These are phyloP conservation scores for Tribolium madens DNA, from an alignment of 1,140 invertebrate species.

Conservation along the genomic window DNA sequence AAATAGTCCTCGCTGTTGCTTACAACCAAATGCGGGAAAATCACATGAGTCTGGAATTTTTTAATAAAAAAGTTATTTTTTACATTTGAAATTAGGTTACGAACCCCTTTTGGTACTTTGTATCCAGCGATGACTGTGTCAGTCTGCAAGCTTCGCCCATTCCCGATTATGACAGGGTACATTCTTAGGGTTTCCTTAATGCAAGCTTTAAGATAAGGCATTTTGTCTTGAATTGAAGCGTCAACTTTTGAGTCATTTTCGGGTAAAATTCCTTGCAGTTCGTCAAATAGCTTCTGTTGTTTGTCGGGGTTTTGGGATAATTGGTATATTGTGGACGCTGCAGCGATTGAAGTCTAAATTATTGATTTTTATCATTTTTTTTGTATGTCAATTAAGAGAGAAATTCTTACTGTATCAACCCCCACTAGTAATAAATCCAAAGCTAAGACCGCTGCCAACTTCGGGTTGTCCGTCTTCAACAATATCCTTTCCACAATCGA, in stretches of 20 bases:
- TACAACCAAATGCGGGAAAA: conserved; percentile 85
- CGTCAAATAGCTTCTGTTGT: conserved; percentile 79
- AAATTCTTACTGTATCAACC: conserved; percentile 81
- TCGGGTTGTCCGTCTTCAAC: conserved; percentile 72
- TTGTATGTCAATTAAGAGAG: not conserved
- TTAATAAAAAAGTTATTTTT: conserved; percentile 22
- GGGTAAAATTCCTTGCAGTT: conserved; percentile 76
- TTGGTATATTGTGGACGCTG: conserved; percentile 84
- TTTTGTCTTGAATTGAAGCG: conserved; percentile 74
- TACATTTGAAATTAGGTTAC: conserved; percentile 52
- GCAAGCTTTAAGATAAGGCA: conserved; percentile 87
- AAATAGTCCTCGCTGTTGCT: conserved; percentile 83
- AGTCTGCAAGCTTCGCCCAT: conserved; percentile 82
- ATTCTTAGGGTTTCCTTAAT: conserved; percentile 91
- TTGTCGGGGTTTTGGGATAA: conserved; percentile 80
- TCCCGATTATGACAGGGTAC: conserved; percentile 89
- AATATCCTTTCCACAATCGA: conserved; percentile 76
- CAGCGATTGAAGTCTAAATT: conserved; percentile 81
- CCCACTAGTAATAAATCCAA: conserved; percentile 89
- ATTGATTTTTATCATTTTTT: conserved; percentile 17
- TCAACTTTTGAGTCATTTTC: conserved; percentile 70
- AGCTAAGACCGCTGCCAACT: conserved; percentile 81
- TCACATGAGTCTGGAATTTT: conserved; percentile 78
- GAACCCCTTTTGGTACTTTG: conserved; percentile 88
- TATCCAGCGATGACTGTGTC: conserved; percentile 86